Conservation (phyloP, 2,797 vertebrate species). For the Phoebastria nigripes region DNA sequence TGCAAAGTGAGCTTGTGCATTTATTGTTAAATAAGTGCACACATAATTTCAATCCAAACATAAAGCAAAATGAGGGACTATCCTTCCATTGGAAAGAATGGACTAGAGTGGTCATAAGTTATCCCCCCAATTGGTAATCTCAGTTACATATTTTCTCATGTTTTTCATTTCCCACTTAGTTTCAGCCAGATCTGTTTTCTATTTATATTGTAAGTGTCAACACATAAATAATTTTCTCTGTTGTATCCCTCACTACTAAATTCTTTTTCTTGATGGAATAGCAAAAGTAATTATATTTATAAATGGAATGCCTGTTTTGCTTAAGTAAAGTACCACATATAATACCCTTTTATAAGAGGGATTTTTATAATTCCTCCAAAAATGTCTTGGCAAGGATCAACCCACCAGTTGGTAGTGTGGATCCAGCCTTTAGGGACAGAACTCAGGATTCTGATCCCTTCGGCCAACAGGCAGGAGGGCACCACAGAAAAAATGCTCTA, state of each 20-base stretch:
- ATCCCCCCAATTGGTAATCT: background rate
- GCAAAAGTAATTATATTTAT: slow-evolving; percentile 62
- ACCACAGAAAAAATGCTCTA: background rate
- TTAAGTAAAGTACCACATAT: slow-evolving; percentile 42
- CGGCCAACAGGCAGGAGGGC: slow-evolving; percentile 23
- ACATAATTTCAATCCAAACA: background rate
- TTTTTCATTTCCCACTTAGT: slow-evolving; percentile 21
- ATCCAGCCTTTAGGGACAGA: slow-evolving; percentile 8
- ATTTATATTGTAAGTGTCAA: slow-evolving; percentile 31
- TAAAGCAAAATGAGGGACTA: background rate
- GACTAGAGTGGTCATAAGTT: background rate
- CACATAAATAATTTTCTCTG: slow-evolving; percentile 35
- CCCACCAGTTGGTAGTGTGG: slow-evolving; percentile 14
- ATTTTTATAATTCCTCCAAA: slow-evolving; percentile 67
- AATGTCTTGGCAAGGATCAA: slow-evolving; percentile 48
- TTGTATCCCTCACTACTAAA: slow-evolving; percentile 39
- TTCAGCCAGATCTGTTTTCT: slow-evolving; percentile 49
- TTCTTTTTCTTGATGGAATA: slow-evolving; percentile 48
- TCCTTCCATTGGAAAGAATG: background rate
- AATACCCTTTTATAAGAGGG: slow-evolving; percentile 50
- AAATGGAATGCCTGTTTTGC: slow-evolving; percentile 63
- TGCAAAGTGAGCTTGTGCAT: background rate
- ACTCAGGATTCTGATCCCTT: background rate
- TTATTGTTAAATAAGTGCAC: background rate
- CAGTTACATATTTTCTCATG: slow-evolving; percentile 22